Base-by-base conservation (phyloP, 35 echinoderm and acorn worm species). In the Strongylocentrotus purpuratus region DNA sequence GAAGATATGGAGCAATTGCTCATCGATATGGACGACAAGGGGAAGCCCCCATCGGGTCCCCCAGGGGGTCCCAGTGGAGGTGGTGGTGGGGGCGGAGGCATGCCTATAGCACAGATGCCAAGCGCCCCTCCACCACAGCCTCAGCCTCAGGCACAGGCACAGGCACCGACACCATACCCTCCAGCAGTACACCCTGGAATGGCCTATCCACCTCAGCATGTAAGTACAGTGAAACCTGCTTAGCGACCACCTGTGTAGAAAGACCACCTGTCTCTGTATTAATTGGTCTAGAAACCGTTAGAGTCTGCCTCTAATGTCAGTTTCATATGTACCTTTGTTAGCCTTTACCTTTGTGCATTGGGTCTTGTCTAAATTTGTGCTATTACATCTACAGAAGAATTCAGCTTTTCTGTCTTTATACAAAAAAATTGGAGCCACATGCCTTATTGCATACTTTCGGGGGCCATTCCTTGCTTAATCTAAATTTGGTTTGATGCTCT, bases 21-120 rank as follows among this genome's bases (percentile, higher is more conserved):
- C 22, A 86, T 92, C 45, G 48, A 95, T 32, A 47, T 95, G 31
- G 48, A 90, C 31, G 95, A 95, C 33, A 45, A 33, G 32, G 18
- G 47, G 2, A 32, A 32, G 46, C 32, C 33, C 28, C 31, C 48
- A 4, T 59, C 88, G 9, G 95, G 86, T 85, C 95, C 95, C 45
- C 90, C 95, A 13, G 47, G 31, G 12, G 87, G 86, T 20, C 31
- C 12, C 14, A 65, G 88, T 41, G 90, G 95, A 18, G 88, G 95
- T 45, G 95, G 95, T 45, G 90, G 87, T 32, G 95, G 86, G 28
- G 58, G 47, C 3, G 95, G 95, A 20, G 95, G 95, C 4, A 89
- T 89, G 87, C 7, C 87, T 89, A 13, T 31, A 4, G 87, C 33
- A 15, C 33, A 31, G 12, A 89, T 35, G 6, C 87, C 87, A 7